A percentile compares a stretch with the other conserved stretches of the same genome.
Conservation (phyloP, 2,113 vertebrate genomes). For the Empidonax alnorum region DNA sequence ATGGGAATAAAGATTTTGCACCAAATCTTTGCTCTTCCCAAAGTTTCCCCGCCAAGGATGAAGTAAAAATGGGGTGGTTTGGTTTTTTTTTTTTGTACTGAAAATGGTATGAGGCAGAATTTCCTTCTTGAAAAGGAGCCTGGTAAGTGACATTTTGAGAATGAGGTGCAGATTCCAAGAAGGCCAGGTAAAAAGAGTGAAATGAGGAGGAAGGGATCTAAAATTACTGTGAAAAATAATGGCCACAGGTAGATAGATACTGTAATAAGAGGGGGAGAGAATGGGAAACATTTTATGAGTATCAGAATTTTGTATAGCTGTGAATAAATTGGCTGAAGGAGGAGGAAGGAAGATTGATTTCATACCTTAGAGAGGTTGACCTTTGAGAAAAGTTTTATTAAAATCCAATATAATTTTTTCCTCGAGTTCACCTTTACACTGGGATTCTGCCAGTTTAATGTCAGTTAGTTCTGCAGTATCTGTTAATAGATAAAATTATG, state of each 20-base stretch:
- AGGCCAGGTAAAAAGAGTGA: background rate
- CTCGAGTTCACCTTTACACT: background rate
- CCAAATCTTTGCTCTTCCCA: background rate
- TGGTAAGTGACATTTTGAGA: background rate
- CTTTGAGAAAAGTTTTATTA: constrained; percentile 53
- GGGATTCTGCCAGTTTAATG: constrained; percentile 14
- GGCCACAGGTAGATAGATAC: background rate
- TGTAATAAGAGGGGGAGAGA: background rate
- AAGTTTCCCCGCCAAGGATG: background rate
- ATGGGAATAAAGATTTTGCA: background rate
- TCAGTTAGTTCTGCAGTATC: background rate
- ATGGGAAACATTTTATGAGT: background rate
- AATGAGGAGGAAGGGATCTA: background rate
- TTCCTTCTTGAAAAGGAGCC: background rate
- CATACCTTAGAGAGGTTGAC: background rate
- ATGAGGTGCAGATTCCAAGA: background rate
- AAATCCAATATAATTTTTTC: constrained; percentile 34
- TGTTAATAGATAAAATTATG: constrained; percentile 1
- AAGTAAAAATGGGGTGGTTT: background rate
- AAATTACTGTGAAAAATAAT: background rate
- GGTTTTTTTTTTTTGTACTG: background rate
- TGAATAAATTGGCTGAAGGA: background rate
- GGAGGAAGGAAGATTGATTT: constrained; percentile 33
- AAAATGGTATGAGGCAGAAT: background rate
- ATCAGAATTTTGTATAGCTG: background rate